Percentiles rank a stretch among this genome's conserved stretches.
These are phyloP conservation scores for Andrena camellia DNA, from an alignment of 2,888 invertebrate species.

Conservation along the genomic window DNA sequence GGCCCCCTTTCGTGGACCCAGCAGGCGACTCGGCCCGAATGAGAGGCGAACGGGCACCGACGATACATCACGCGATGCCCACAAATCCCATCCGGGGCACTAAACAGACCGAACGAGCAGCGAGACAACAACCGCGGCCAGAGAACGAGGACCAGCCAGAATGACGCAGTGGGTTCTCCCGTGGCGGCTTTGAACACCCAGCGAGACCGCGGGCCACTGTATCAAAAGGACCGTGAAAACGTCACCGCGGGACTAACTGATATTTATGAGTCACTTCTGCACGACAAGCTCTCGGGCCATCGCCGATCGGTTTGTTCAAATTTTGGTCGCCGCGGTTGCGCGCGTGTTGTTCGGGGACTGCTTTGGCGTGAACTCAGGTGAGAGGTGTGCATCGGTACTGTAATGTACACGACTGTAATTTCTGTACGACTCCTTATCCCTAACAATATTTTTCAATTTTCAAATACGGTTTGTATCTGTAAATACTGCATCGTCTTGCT, in stretches of 20 bases:
- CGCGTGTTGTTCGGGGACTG: no score
- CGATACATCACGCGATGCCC: slow-evolving; percentile 81
- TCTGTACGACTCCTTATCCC: no score
- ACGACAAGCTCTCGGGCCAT: slow-evolving; percentile 46
- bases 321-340: not conserved
- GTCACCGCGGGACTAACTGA: slow-evolving; percentile 64
- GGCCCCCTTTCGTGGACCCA: slow-evolving; percentile 72
- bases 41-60: slow-evolving; percentile 75
- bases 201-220: slow-evolving; percentile 61
- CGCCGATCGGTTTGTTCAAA: slow-evolving; percentile 32
- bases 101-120: slow-evolving; percentile 65
- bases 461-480: no score
- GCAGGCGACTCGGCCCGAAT: slow-evolving; percentile 71
- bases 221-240: slow-evolving; percentile 64
- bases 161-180: slow-evolving; percentile 51
- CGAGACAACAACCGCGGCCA: slow-evolving; percentile 55
- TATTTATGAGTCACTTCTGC: slow-evolving; percentile 69
- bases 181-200: slow-evolving; percentile 59
- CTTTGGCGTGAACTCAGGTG: no score
- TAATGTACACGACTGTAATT: no score
- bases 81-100: slow-evolving; percentile 75
- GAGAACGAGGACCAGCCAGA: slow-evolving; percentile 27
- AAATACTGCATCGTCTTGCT: no score
- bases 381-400: no score
- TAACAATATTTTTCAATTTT: no score